Percentiles rank a stretch among this genome's conserved stretches.
Evolutionary conservation across 2,797 vertebrate genomes (phyloP).

Genomic region (Schizopygopsis pylzovi): DNA sequence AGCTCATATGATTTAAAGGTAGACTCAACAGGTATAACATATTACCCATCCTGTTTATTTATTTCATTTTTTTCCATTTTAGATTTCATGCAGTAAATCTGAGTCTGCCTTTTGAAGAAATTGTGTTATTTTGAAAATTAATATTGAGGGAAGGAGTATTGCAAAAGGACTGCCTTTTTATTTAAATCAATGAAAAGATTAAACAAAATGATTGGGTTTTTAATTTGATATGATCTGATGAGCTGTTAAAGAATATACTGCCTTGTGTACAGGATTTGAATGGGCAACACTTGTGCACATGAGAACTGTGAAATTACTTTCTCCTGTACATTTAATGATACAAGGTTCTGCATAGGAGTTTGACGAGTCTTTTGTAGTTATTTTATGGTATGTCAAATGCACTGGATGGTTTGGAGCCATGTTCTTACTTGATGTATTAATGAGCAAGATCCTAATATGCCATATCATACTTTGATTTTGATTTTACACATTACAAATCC

Average conservation of each 20-base stretch:
- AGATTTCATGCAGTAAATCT: not conserved
- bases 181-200: not conserved
- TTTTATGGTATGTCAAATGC: slow-evolving; percentile 39
- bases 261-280: slow-evolving; percentile 18
- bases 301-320: slow-evolving; percentile 12
- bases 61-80: not conserved
- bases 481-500: slow-evolving; percentile 18
- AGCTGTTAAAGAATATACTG: slow-evolving; percentile 6
- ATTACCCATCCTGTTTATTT: not conserved
- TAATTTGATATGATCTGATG: not conserved
- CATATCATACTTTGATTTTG: slow-evolving; percentile 31
- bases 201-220: slow-evolving; percentile 8
- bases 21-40: slow-evolving; percentile 22
- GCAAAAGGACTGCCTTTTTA: not conserved
- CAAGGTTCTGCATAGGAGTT: slow-evolving; percentile 9
- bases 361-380: slow-evolving; percentile 16
- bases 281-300: slow-evolving; percentile 1
- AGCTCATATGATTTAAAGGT: slow-evolving; percentile 22
- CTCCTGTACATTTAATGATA: slow-evolving; percentile 34
- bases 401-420: slow-evolving; percentile 39
- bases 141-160: not conserved
- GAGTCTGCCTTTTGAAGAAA: not conserved
- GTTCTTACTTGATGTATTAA: slow-evolving; percentile 33
- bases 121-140: not conserved
- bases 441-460: slow-evolving; percentile 28